These are phyloP conservation scores for Aporophyla nigra DNA, from an alignment of 2,888 invertebrate genomes.

Conservation along the genomic window DNA sequence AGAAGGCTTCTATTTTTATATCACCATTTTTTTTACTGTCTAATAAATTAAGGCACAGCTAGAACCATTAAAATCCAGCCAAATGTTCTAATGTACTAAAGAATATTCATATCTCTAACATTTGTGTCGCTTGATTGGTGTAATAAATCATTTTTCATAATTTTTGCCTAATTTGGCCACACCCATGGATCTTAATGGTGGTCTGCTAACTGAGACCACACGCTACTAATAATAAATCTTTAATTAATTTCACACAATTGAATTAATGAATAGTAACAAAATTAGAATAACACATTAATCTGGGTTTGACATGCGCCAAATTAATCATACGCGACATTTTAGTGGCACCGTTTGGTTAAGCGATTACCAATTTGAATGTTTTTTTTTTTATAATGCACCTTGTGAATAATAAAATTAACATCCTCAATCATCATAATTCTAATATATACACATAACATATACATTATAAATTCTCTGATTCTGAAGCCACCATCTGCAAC, in stretches of 20 bases:
- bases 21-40: not conserved
- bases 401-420: not conserved
- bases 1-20: conserved; percentile 4
- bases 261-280: conserved; percentile 27
- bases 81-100: not conserved
- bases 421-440: too few relatives aligned
- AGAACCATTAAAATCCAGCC: not conserved
- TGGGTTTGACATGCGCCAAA: conserved; percentile 46
- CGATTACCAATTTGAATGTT: not conserved
- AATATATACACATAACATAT: too few relatives aligned
- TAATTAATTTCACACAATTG: conserved; percentile 35
- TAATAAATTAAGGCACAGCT: conserved; percentile 5
- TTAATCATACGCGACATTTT: conserved; percentile 34
- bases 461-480: not conserved
- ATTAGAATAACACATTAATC: conserved; percentile 42
- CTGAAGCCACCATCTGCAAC: not conserved
- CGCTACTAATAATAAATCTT: conserved; percentile 47
- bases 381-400: not conserved
- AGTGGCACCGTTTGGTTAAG: conserved; percentile 9
- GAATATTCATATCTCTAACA: not conserved
- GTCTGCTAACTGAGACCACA: conserved; percentile 45
- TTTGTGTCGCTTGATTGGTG: not conserved
- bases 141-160: conserved; percentile 9
- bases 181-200: conserved; percentile 15
- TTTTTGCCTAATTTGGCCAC: not conserved